These are phyloP conservation scores for Nansenia antarctica DNA, from an alignment of 2,113 vertebrate genomes.

Conservation along the genomic window DNA sequence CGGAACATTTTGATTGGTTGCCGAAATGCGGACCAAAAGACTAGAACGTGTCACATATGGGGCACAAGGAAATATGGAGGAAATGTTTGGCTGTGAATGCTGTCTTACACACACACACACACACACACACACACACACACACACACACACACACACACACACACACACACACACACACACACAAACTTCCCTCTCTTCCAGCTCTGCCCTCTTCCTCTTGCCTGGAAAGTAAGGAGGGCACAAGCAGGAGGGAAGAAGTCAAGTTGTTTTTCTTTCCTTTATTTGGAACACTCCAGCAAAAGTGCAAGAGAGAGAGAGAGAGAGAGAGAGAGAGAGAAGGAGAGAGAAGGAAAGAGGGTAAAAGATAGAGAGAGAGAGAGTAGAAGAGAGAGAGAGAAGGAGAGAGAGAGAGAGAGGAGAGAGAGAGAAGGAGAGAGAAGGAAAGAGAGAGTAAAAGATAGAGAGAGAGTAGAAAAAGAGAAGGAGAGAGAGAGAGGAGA, in stretches of 20 bases:
- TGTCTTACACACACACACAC: conserved; percentile 28
- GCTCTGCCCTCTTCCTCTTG: conserved; percentile 37
- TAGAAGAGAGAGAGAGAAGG: no score
- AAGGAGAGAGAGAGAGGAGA: no score
- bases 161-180: conserved; percentile 18
- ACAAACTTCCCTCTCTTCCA: conserved; percentile 16
- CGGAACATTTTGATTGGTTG: no score
- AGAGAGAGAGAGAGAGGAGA: no score
- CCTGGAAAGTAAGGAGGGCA: conserved; percentile 45
- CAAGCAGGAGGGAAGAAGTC: conserved; percentile 7
- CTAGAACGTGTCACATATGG: no score
- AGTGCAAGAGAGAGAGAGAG: not conserved
- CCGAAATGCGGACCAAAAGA: no score
- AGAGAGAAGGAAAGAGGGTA: no score
- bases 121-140: not conserved
- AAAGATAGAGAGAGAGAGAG: no score
- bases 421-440: no score
- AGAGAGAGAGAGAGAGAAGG: not conserved
- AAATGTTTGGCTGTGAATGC: conserved; percentile 55
- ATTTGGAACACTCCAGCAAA: conserved; percentile 38
- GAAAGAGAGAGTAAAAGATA: not conserved
- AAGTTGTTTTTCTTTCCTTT: conserved; percentile 39
- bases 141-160: conserved; percentile 7
- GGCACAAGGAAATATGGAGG: conserved; percentile 44
- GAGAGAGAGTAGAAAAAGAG: not conserved